Evolutionary conservation across 2,888 invertebrate species (phyloP), one percentile per base, ranked within the genome.

Genomic region (Sarcophaga carnaria): DNA sequence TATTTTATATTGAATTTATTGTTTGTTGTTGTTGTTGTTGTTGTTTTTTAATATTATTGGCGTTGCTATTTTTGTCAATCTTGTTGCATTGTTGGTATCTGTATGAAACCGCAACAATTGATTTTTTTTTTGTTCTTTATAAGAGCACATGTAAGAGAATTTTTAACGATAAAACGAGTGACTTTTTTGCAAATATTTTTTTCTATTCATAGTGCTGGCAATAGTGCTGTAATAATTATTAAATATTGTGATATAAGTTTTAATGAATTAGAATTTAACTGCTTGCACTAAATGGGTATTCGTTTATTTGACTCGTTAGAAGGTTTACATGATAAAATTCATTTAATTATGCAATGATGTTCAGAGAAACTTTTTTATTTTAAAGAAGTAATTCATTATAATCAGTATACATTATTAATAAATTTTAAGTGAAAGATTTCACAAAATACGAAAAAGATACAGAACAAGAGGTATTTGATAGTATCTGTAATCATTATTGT

Each of bases 51-150:
- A 76, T n/a, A 59, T 49, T 45, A 5, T 14, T 22, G 25, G 12
- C 11, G 4, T 63, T 47, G 49, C 72, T 74, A 49, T 72, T 66
- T 60, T 64, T 83, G 64, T 12, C 77, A 45, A 64, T 70, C 66
- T 22, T 83, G n/a, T 27, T 75, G 62, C 12, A 20, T 66, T 75
- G 37, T 12, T 27, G 63, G 62, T 79, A 59, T 71, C 60, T 76
- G 22, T 76, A 54, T 59, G 59, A 63, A 67, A 74, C 74, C 67
- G 67, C 67, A 83, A 80, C 25, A 71, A 37, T 78, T 79, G 64
- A 49, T 54, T 22, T 70, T 82, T 75, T 75, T 76, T 75, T n/a
- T 2, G 5, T 37, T 25, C 14, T 67, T 54, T 14, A 37, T 66
- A 63, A 72, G 75, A 54, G 63, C 20, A 20, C 49, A 14, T 67